Evolutionary conservation across 2,888 invertebrate genomes (phyloP).

Genomic region (Athrips mouffetella): DNA sequence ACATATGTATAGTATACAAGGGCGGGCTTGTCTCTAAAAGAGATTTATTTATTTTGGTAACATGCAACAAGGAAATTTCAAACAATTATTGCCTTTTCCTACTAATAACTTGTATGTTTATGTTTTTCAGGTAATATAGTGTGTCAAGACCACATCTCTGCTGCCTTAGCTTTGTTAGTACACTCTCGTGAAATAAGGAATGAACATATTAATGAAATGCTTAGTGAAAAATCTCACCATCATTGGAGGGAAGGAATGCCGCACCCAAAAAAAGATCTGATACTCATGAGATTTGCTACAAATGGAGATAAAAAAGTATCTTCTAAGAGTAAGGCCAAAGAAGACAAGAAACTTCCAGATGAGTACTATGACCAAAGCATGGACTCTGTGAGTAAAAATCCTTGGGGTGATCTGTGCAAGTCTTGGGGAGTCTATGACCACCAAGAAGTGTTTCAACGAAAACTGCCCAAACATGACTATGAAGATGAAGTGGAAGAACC

Average conservation of each 20-base stretch:
- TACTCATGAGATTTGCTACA: conserved; percentile 87
- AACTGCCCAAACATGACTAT: conserved; percentile 46
- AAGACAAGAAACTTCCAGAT: conserved; percentile 34
- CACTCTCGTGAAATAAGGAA: conserved; percentile 73
- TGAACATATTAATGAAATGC: conserved; percentile 55
- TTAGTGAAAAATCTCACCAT: conserved; percentile 79
- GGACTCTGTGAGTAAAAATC: conserved; percentile 77
- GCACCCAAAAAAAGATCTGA: conserved; percentile 81
- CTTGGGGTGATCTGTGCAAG: conserved; percentile 85
- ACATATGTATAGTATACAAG: too few species aligned
- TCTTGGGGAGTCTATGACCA: conserved; percentile 83
- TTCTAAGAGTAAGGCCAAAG: conserved; percentile 54
- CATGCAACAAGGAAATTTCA: too few species aligned
- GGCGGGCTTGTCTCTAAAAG: too few species aligned
- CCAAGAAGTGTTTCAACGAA: conserved; percentile 72
- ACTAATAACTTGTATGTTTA: too few species aligned
- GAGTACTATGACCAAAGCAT: conserved; percentile 44
- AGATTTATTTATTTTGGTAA: too few species aligned
- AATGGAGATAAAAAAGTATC: conserved; percentile 84
- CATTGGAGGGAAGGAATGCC: conserved; percentile 86
- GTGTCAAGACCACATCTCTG: conserved; percentile 79
- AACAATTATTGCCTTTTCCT: too few species aligned
- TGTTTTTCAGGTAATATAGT: conserved; percentile 80
- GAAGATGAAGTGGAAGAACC: conserved; percentile 43
- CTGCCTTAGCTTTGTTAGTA: conserved; percentile 78